These are phyloP conservation scores for Cherax destructor DNA, from an alignment of 1,140 invertebrate species.

Conservation along the genomic window DNA sequence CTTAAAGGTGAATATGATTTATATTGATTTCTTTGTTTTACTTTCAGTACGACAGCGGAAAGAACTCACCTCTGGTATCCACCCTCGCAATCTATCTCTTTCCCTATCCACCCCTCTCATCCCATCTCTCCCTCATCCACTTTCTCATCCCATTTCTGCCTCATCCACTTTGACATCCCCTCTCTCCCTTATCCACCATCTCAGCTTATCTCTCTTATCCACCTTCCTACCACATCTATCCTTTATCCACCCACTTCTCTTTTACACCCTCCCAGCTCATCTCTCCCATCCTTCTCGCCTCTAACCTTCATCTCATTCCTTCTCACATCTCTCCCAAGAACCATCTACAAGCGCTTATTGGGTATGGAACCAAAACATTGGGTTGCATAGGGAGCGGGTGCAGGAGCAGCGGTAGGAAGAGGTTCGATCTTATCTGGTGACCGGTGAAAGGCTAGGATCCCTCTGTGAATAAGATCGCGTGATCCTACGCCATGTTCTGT, in stretches of 20 bases:
- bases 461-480: conserved; percentile 61
- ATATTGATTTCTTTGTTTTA: too few relatives aligned
- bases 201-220: neutral
- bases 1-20: too few relatives aligned
- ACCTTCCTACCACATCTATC: neutral
- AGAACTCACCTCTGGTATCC: too few relatives aligned
- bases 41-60: too few relatives aligned
- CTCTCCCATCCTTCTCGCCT: neutral
- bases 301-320: neutral
- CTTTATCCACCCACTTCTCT: too few relatives aligned
- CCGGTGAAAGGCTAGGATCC: conserved; percentile 61
- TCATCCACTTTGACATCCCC: neutral
- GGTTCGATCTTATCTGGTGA: conserved; percentile 58
- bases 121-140: neutral
- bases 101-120: neutral
- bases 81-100: neutral
- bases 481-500: conserved; percentile 53
- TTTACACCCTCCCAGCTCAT: neutral
- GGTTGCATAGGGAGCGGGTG: conserved; percentile 15
- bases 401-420: conserved; percentile 22
- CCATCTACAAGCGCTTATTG: neutral
- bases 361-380: neutral
- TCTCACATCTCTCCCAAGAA: neutral
- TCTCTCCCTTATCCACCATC: neutral
- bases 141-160: neutral